A percentile compares a stretch with the other conserved stretches of the same genome.
These are phyloP conservation scores for Epizoanthus scotinus DNA, from an alignment of 92 coral and sea anemone genomes.

Conservation along the genomic window DNA sequence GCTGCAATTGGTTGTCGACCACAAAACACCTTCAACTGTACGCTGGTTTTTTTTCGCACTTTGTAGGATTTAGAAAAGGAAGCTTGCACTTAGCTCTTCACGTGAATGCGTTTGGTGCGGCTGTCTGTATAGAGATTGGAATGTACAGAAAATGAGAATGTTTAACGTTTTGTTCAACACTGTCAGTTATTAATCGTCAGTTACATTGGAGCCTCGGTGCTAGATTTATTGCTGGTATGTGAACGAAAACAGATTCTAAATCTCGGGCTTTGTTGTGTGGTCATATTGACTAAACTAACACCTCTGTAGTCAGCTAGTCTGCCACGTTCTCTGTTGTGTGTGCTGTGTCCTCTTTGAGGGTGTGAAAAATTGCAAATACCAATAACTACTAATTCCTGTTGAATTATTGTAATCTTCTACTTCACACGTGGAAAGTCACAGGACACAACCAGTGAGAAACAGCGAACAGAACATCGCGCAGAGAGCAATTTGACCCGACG, in stretches of 20 bases:
- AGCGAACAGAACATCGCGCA: not conserved
- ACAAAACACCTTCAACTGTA: constrained; percentile 30
- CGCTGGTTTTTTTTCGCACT: constrained; percentile 40
- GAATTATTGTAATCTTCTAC: constrained; percentile 56
- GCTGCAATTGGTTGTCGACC: constrained; percentile 16
- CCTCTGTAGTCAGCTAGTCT: constrained; percentile 38
- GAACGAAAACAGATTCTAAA: not conserved
- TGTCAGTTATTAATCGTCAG: not conserved
- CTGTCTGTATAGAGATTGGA: constrained; percentile 35
- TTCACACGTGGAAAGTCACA: constrained; percentile 60
- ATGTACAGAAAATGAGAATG: constrained; percentile 9
- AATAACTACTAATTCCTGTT: constrained; percentile 58
- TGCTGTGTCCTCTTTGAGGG: constrained; percentile 57
- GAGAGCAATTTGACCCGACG: not conserved
- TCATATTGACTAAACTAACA: constrained; percentile 17
- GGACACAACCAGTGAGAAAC: constrained; percentile 18
- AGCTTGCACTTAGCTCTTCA: constrained; percentile 30
- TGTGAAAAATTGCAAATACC: constrained; percentile 66
- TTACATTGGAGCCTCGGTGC: not conserved
- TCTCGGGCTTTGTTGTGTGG: constrained; percentile 20
- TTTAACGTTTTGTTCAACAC: constrained; percentile 13
- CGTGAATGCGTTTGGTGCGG: constrained; percentile 13
- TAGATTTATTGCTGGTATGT: not conserved
- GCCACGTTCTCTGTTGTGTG: constrained; percentile 8
- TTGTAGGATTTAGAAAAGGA: constrained; percentile 42